These are phyloP conservation scores for Anguilla marmorata DNA, from an alignment of 2,797 vertebrate species.

Conservation along the genomic window DNA sequence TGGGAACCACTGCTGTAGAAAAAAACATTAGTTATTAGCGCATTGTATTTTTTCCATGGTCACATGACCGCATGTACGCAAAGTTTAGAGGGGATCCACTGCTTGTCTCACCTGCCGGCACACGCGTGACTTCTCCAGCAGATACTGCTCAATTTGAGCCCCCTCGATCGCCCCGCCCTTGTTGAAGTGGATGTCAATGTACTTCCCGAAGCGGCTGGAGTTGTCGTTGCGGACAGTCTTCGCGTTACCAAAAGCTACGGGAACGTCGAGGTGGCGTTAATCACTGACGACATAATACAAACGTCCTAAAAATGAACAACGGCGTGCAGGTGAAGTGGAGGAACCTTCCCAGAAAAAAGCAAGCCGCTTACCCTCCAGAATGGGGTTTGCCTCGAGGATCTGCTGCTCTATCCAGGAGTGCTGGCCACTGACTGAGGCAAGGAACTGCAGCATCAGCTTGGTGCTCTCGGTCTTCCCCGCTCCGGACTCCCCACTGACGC, in stretches of 20 bases:
- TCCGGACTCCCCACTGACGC: constrained; percentile 89
- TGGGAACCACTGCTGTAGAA: background rate
- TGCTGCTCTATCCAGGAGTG: constrained; percentile 89
- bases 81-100: background rate
- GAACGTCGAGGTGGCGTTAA: background rate
- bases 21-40: background rate
- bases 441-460: constrained; percentile 90
- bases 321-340: no score
- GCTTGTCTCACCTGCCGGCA: constrained; percentile 82
- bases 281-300: background rate
- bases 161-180: constrained; percentile 81
- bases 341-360: background rate
- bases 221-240: constrained; percentile 94
- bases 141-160: constrained; percentile 88
- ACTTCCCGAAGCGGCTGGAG: constrained; percentile 97
- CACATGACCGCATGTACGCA: background rate
- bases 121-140: constrained; percentile 94
- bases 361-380: constrained; percentile 84
- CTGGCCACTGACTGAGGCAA: constrained; percentile 86
- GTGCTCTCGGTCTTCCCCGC: constrained; percentile 96
- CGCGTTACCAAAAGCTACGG: constrained; percentile 92
- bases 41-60: background rate
- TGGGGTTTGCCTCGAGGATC: constrained; percentile 91
- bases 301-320: background rate
- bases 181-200: constrained; percentile 91